phyloP scores from a whole-genome alignment of 2,113 vertebrate species.

The Picathartes gymnocephalus region DNA sequence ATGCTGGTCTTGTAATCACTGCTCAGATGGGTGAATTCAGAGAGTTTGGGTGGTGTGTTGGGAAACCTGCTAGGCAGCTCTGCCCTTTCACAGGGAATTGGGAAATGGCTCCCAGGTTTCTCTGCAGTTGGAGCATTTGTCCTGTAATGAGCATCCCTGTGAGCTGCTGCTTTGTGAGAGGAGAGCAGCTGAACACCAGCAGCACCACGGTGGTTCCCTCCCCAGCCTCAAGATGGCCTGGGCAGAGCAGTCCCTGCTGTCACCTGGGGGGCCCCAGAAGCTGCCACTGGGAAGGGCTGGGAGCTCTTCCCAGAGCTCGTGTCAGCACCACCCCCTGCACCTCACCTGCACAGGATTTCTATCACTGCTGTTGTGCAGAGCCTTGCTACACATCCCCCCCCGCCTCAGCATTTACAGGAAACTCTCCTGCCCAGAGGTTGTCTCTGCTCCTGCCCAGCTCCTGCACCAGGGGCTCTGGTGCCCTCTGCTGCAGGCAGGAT shows the following conservation, averaged over 20 bases:
- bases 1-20: accelerated
- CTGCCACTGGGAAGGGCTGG: neutral
- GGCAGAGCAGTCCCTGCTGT: neutral
- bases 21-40: neutral
- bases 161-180: neutral
- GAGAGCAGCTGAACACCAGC: neutral
- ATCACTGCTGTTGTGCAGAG: accelerated
- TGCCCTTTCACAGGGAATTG: neutral
- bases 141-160: no score
- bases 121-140: neutral
- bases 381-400: accelerated
- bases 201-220: accelerated
- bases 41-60: neutral
- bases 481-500: accelerated
- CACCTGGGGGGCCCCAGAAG: neutral
- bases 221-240: no score
- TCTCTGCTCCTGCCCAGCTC: neutral
- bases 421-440: accelerated
- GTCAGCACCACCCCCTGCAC: accelerated
- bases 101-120: neutral
- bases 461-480: neutral
- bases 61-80: neutral
- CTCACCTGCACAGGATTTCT: accelerated
- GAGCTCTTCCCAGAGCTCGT: neutral
- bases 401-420: accelerated